Evolutionary conservation across 2,888 invertebrate species (phyloP).

Genomic region (Amphipoea lucens): DNA sequence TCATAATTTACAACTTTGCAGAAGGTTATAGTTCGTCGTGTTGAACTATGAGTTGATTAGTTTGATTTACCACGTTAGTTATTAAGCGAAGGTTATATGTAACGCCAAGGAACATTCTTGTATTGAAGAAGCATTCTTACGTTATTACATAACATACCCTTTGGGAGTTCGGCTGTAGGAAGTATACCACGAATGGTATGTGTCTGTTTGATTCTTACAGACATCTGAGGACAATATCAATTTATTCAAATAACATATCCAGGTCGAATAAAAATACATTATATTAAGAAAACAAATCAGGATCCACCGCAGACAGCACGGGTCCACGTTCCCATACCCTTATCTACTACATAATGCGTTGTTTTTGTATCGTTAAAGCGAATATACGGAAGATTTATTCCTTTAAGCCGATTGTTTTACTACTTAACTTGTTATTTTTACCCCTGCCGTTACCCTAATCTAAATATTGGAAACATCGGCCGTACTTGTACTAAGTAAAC

Average conservation of each 20-base stretch:
- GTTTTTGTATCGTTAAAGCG: slow-evolving; percentile 18
- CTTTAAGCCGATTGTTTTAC: slow-evolving; percentile 49
- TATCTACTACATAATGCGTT: slow-evolving; percentile 1
- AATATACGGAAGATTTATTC: slow-evolving; percentile 41
- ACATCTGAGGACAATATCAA: slow-evolving; percentile 9
- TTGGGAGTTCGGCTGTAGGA: too few relatives aligned
- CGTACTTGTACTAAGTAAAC: not conserved
- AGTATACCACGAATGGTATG: too few relatives aligned
- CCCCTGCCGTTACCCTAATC: slow-evolving; percentile 39
- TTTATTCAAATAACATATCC: not conserved
- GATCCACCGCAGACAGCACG: not conserved
- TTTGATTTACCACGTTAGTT: not conserved
- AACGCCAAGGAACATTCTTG: too few relatives aligned
- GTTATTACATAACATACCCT: too few relatives aligned
- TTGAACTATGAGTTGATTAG: slow-evolving; percentile 8
- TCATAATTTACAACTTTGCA: slow-evolving; percentile 14
- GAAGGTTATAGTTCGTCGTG: not conserved
- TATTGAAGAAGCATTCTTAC: not conserved
- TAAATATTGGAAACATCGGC: slow-evolving; percentile 38
- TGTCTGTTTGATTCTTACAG: not conserved
- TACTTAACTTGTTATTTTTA: slow-evolving; percentile 48
- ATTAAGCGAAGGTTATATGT: not conserved
- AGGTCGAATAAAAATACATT: slow-evolving; percentile 7
- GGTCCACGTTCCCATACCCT: not conserved
- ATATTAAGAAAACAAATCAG: not conserved